phyloP scores from a whole-genome alignment of 2,888 invertebrate genomes.

The Pseudoips prasinana region DNA sequence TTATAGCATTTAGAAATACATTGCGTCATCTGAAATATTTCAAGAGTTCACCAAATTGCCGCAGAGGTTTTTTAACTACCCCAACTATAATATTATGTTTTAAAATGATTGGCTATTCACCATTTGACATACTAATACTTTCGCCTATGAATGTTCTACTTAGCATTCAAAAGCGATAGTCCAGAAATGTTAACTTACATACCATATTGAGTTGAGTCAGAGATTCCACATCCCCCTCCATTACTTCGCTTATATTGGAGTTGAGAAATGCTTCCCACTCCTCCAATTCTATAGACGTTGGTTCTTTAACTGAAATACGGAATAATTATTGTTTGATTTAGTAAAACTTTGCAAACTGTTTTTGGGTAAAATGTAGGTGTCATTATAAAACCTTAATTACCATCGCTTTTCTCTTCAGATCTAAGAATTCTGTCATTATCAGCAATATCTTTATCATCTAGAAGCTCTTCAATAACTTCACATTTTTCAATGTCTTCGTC shows the following conservation, averaged over 20 bases:
- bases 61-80: no score
- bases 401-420: constrained; percentile 58
- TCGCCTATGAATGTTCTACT: no score
- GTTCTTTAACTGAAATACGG: constrained; percentile 63
- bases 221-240: constrained; percentile 89
- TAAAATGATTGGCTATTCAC: background rate
- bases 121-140: constrained; percentile 35
- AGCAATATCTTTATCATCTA: constrained; percentile 65
- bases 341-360: no score
- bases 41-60: no score
- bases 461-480: constrained; percentile 68
- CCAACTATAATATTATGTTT: background rate
- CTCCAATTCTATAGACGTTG: constrained; percentile 89
- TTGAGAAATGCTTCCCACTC: constrained; percentile 94
- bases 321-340: no score
- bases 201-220: constrained; percentile 87
- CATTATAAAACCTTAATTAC: no score
- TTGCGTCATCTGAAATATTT: no score
- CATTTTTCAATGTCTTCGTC: constrained; percentile 70
- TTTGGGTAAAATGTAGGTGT: no score
- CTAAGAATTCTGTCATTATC: constrained; percentile 62
- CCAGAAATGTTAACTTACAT: no score
- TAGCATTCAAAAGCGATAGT: no score
- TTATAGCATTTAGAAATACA: no score
- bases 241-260: constrained; percentile 90